These are phyloP conservation scores for Scrobipalpa atriplicella DNA, from an alignment of 2,888 invertebrate species.

Conservation along the genomic window DNA sequence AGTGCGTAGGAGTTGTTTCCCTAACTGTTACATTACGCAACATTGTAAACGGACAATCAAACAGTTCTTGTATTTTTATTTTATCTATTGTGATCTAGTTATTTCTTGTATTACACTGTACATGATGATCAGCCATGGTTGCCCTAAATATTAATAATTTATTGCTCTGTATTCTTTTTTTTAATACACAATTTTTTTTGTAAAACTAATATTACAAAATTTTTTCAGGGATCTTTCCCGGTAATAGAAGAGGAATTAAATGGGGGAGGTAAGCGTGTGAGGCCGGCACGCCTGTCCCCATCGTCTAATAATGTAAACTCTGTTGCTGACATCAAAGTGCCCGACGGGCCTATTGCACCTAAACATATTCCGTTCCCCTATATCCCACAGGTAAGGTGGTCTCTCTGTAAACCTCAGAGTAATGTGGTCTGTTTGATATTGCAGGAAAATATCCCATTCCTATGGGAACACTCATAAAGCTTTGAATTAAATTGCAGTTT, in stretches of 20 bases:
- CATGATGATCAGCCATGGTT: too few relatives aligned
- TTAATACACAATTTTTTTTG: too few relatives aligned
- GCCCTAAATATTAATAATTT: too few relatives aligned
- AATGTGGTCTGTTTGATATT: not conserved
- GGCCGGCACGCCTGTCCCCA: constrained; percentile 52
- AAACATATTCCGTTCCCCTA: constrained; percentile 92
- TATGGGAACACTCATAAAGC: too few relatives aligned
- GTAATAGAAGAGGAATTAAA: constrained; percentile 65
- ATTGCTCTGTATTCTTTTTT: too few relatives aligned
- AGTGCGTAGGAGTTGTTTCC: not conserved
- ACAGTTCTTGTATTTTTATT: not conserved
- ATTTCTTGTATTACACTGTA: not conserved
- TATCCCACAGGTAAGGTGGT: constrained; percentile 83
- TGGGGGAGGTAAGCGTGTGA: constrained; percentile 54
- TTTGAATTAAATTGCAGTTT: too few relatives aligned
- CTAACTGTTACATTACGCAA: not conserved
- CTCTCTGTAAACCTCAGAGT: not conserved
- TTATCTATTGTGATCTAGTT: too few relatives aligned
- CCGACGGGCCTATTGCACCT: constrained; percentile 81
- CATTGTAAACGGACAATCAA: not conserved
- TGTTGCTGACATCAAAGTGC: constrained; percentile 53
- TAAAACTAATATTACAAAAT: too few relatives aligned
- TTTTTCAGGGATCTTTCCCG: constrained; percentile 52
- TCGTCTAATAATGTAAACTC: constrained; percentile 37
- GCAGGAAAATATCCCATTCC: too few relatives aligned